These are phyloP conservation scores for Philaethria dido DNA, from an alignment of 2,888 invertebrate species.

Conservation along the genomic window DNA sequence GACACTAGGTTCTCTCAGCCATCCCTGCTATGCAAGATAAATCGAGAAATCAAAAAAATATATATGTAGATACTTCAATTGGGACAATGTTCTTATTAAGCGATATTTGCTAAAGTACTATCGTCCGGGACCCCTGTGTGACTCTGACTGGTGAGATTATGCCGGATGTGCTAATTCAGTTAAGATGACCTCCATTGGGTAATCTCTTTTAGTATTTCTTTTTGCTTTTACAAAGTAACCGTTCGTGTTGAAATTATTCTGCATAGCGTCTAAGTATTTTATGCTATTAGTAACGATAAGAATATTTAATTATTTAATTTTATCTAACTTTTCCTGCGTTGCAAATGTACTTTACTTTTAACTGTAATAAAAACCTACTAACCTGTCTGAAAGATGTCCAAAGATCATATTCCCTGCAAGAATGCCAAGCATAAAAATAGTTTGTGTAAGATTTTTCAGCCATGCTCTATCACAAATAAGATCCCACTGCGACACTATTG, in stretches of 20 bases:
- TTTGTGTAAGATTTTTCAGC: slow-evolving; percentile 89
- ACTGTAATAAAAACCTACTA: slow-evolving; percentile 46
- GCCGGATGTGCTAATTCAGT: slow-evolving; percentile 71
- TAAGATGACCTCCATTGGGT: slow-evolving; percentile 44
- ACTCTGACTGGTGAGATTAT: slow-evolving; percentile 47
- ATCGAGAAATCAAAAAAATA: no score
- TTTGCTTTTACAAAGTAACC: background rate
- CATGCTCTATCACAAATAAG: slow-evolving; percentile 87
- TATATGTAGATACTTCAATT: slow-evolving; percentile 41
- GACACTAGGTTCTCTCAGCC: no score
- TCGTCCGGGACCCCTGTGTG: slow-evolving; percentile 57
- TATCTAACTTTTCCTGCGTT: no score
- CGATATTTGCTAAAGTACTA: slow-evolving; percentile 60
- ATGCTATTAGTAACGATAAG: no score
- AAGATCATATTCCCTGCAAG: slow-evolving; percentile 89
- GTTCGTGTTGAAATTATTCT: no score
- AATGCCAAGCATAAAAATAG: slow-evolving; percentile 90
- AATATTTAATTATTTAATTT: no score
- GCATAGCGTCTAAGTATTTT: no score
- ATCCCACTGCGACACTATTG: slow-evolving; percentile 90
- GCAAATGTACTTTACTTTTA: no score
- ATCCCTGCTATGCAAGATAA: no score
- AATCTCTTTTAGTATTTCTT: slow-evolving; percentile 21
- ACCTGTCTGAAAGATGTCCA: slow-evolving; percentile 91
- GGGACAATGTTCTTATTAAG: slow-evolving; percentile 49